Evolutionary conservation across 1,140 invertebrate species (phyloP), one percentile per base, ranked within the genome.

Genomic region (Ceratosolen solmsi): DNA sequence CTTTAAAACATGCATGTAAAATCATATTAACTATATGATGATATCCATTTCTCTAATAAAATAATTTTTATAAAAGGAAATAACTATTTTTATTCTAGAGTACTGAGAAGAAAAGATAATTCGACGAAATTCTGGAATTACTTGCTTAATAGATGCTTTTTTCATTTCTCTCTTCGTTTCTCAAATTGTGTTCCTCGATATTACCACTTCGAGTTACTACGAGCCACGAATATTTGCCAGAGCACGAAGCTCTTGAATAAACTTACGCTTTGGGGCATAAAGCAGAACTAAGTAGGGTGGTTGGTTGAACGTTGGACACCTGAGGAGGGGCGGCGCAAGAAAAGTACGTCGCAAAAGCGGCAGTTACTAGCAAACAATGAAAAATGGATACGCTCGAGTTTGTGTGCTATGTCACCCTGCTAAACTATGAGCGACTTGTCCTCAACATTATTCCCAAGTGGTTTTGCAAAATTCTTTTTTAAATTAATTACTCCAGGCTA

Each of bases 221-320:
- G n/a, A n/a, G n/a, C n/a, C n/a, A n/a, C n/a, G n/a, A n/a, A n/a
- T n/a, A n/a, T n/a, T n/a, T n/a, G n/a, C n/a, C n/a, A n/a, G n/a
- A n/a, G n/a, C 41, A 46, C 41, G 90, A 89, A 86, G 82, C 87
- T 91, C 89, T 89, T 91, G 89, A 89, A 91, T 91, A 90, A 91
- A 91, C 90, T 90, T 89, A 88, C 87, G 84, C 86, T 85, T 79
- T 74, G 84, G 84, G 79, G 85, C 84, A 85, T 75, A 83, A 85
- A 84, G 72, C 84, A 85, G 82, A 87, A 87, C 85, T 85, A 88
- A 86, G 85, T 85, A 85, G 84, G 71, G 83, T 60, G 81, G 80
- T 73, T 84, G 84, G 38, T 54, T n/a, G n/a, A n/a, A n/a, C n/a
- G n/a, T n/a, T n/a, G n/a, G n/a, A n/a, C n/a, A n/a, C n/a, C n/a